Evolutionary conservation across 2,888 invertebrate species (phyloP).

Genomic region (Drosophila macrospina): DNA sequence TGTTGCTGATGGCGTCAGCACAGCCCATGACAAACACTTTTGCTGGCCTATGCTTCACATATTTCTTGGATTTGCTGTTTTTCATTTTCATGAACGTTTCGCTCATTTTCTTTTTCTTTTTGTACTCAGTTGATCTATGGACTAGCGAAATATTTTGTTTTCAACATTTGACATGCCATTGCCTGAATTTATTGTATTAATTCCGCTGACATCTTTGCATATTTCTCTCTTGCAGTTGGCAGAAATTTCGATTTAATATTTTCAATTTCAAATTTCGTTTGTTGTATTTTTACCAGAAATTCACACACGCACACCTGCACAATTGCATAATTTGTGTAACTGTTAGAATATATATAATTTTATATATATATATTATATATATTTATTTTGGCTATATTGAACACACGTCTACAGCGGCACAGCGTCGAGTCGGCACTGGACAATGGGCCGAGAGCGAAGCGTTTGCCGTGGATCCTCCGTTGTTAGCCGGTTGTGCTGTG

Average conservation of each 20-base stretch:
- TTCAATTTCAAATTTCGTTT: slow-evolving; percentile 19
- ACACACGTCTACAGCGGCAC: slow-evolving; percentile 66
- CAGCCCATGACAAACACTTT: slow-evolving; percentile 71
- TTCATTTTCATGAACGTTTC: too few relatives aligned
- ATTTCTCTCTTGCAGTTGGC: slow-evolving; percentile 36
- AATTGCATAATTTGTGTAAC: slow-evolving; percentile 50
- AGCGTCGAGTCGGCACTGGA: slow-evolving; percentile 75
- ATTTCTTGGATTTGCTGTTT: slow-evolving; percentile 20
- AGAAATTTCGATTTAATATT: slow-evolving; percentile 37
- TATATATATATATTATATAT: slow-evolving; percentile 1
- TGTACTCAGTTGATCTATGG: slow-evolving; percentile 60
- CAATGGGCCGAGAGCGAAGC: slow-evolving; percentile 32
- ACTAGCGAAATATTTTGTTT: slow-evolving; percentile 53
- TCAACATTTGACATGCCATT: slow-evolving; percentile 52
- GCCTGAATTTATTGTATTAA: slow-evolving; percentile 63
- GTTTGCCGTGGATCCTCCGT: slow-evolving; percentile 40
- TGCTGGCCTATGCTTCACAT: slow-evolving; percentile 34
- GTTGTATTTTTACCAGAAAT: slow-evolving; percentile 12
- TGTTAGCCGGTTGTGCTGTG: slow-evolving; percentile 49
- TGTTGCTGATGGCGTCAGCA: slow-evolving; percentile 69
- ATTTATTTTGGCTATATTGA: not conserved
- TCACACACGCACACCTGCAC: slow-evolving; percentile 2
- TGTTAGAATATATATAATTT: not conserved
- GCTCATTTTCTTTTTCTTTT: slow-evolving; percentile 12
- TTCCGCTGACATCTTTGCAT: slow-evolving; percentile 42